Conservation (phyloP, 2,113 vertebrate genomes). For the Pachycephala philippinensis region DNA sequence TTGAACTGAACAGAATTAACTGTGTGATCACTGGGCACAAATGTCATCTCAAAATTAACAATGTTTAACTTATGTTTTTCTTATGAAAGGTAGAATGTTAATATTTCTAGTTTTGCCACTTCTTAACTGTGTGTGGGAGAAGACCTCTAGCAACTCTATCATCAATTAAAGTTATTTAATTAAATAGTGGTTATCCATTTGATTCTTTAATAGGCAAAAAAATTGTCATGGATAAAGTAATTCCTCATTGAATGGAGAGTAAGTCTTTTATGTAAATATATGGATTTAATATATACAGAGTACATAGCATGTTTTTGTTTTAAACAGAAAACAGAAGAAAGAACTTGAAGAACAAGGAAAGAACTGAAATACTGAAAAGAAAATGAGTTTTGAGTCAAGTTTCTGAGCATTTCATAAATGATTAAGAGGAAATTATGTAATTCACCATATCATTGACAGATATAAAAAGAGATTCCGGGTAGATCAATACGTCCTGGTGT, state of each 20-base stretch:
- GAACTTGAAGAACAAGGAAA: background rate
- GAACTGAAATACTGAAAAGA: background rate
- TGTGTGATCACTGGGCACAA: background rate
- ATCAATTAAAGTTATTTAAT: background rate
- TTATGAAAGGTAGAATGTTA: background rate
- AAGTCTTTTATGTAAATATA: background rate
- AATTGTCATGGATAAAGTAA: background rate
- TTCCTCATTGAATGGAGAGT: background rate
- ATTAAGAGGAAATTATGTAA: background rate
- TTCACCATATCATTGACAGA: background rate
- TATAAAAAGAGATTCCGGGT: background rate
- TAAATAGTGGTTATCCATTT: background rate
- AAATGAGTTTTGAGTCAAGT: background rate
- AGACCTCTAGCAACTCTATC: background rate
- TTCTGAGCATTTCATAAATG: background rate
- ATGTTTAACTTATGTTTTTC: background rate
- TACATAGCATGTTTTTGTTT: rapidly evolving
- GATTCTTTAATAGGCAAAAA: background rate
- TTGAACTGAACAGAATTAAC: background rate
- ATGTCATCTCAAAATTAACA: background rate
- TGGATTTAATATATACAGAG: background rate
- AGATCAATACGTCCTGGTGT: too few relatives aligned
- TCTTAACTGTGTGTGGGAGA: background rate
- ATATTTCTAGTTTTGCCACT: background rate
- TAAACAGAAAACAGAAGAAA: background rate